Evolutionary conservation across 2,797 vertebrate genomes (phyloP).

Genomic region (Astyanax mexicanus): DNA sequence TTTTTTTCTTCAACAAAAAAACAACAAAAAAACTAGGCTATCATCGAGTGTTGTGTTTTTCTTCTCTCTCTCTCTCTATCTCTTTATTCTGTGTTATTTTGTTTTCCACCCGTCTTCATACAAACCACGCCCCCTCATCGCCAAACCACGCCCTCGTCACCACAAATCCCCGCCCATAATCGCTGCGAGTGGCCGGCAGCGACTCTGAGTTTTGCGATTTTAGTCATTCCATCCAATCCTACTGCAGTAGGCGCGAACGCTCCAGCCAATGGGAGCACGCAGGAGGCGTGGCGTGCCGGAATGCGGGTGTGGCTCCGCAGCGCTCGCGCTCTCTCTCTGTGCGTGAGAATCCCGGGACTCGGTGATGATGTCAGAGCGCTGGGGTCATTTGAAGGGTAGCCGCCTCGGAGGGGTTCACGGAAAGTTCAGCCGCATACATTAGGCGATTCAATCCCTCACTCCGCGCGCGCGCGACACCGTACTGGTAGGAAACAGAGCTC

Average conservation of each 20-base stretch:
- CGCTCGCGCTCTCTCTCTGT: too few relatives aligned
- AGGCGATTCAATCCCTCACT: constrained; percentile 98
- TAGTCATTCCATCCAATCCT: neutral
- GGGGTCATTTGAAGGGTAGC: constrained; percentile 99
- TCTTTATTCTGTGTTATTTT: constrained; percentile 46
- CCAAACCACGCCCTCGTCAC: too few relatives aligned
- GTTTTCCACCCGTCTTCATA: neutral
- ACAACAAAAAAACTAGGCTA: neutral
- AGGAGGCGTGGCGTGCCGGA: constrained; percentile 66
- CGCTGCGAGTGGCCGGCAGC: too few relatives aligned
- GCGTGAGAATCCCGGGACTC: constrained; percentile 90
- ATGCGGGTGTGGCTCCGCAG: constrained; percentile 59
- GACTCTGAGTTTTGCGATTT: too few relatives aligned
- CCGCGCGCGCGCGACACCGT: constrained; percentile 91
- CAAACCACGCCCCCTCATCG: neutral
- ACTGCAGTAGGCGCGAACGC: neutral
- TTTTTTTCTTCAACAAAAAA: too few relatives aligned
- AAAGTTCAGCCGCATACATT: constrained; percentile 99
- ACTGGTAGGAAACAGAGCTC: constrained; percentile 95
- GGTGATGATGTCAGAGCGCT: constrained; percentile 93
- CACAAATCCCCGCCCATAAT: too few relatives aligned
- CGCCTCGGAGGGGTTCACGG: constrained; percentile 96
- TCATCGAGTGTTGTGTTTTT: neutral
- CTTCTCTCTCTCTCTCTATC: too few relatives aligned
- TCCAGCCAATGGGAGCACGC: constrained; percentile 11